Evolutionary conservation across 2,888 invertebrate species (phyloP), one percentile per base, ranked within the genome.

Genomic region (Homarus gammarus): DNA sequence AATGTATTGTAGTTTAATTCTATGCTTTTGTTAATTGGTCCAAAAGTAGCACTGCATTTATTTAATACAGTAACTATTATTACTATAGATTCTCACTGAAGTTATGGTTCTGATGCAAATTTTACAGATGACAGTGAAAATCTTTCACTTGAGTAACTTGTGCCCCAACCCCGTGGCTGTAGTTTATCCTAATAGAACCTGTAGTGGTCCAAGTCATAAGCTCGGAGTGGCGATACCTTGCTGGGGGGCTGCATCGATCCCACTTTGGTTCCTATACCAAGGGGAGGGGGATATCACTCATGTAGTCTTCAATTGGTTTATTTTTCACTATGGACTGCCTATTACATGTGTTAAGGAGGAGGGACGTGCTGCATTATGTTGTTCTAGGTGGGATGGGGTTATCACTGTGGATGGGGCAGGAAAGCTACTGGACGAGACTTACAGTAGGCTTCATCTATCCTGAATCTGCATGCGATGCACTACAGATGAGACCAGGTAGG

Each of bases 181-280:
- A 33, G 70, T 33, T 56, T 73, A 49, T 51, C 73, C 49, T 68
- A 87, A 78, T 87, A 87, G 40, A 68, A 87, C n/a, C 87, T 79
- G 68, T 51, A 33, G 79, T 72, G 79, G 73, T 87, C 87, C 79
- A 87, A 56, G 79, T 87, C 87, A 81, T 87, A 87, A 15, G 87
- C 87, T 49, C 87, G 79, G 27, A 87, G 81, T 40, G 87, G 87
- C 40, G 87, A 87, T 27, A 81, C 87, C 72, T 87, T 87, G 87
- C 81, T 70, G 33, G 87, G 81, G 79, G 87, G 31, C 40, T 79
- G 87, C 87, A 81, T 51, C 51, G 81, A 81, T 70, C 81, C 87
- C 79, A 87, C 40, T 72, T 87, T 87, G 87, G 87, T 73, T 72
- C 87, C 87, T 87, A 72, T 12, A 36, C 72, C 40, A 73, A 81